Evolutionary conservation across 2,888 invertebrate species (phyloP), one percentile per base, ranked within the genome.

Genomic region (Lapara coniferarum): DNA sequence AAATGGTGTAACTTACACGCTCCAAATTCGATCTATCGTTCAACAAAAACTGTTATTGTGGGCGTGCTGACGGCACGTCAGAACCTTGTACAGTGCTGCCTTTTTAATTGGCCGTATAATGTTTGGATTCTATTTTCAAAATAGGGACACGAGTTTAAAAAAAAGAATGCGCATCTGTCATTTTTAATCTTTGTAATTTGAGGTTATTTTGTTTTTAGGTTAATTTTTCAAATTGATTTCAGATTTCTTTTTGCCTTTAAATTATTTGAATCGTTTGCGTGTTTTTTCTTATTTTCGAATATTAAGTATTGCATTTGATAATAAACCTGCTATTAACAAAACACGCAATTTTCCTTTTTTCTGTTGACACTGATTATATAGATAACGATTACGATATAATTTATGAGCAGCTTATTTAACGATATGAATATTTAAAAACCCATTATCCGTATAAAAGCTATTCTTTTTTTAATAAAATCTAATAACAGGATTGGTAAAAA

Each of bases 81-180:
- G 81, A 82, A 81, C 81, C 78, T 78, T 79, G 72, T 79, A 73
- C 75, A 73, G 84, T 78, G 86, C 87, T 82, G 85, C 84, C 82
- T 83, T 86, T 89, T 85, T 89, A 90, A 90, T 89, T 88, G 85
- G 83, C 85, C 85, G 82, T 85, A 85, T 88, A 87, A 84, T 85
- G 84, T 89, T 88, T 87, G 84, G 83, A 83, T 86, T 85, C 84
- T 80, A 87, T 87, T 86, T 85, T 81, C 74, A 78, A 83, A 83
- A 63, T 63, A 78, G 67, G 71, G 73, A 79, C 81, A 80, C 83
- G 80, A 78, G 84, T 80, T 80, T 82, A 73, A 80, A 84, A 81
- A 80, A 77, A 73, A 53, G 74, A 78, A 77, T 76, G 73, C 73
- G 78, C 85, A 85, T 82, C 84, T 85, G 84, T 82, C 84, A 81